Evolutionary conservation across 2,888 invertebrate species (phyloP), one percentile per base, ranked within the genome.

Genomic region (Bursaphelenchus okinawaensis): DNA sequence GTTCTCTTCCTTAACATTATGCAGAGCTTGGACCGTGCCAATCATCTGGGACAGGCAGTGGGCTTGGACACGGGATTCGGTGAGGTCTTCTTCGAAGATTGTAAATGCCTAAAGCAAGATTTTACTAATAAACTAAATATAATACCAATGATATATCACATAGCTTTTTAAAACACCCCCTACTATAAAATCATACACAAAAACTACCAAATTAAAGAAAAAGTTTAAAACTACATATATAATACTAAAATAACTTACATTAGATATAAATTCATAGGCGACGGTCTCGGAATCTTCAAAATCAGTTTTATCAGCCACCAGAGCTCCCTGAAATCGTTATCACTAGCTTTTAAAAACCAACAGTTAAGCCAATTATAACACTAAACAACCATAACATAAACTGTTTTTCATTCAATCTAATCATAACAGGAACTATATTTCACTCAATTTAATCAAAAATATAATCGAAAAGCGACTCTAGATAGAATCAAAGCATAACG

Each of bases 251-350:
- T 4, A 16, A 60, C 54, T 20, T 69, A 88, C 89, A 85, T 90
- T 90, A 23, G 95, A 93, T 84, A 98, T 89, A 82, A 93, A 99
- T 85, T 99, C 98, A 85, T 99, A 99, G 0, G 95, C 95, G 0
- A 96, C 91, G 8, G 93, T 91, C 85, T 96, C 95, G 83, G 92
- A 91, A 83, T 93, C 93, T 67, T 92, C 90, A 84, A 95, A 96
- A 7, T 89, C 65, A 7, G 81, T 69, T 23, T 68, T 69, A 57
- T 82, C 78, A 0, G 81, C 73, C 0, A 93, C 91, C 55, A 95
- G 85, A 0, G 95, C 95, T 2, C 95, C 96, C 85, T 96, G 93
- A 2, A 76, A 62, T 31, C n/a, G n/a, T n/a, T n/a, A n/a, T n/a
- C n/a, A n/a, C n/a, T n/a, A n/a, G n/a, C n/a, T n/a, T n/a, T n/a